Evolutionary conservation across 1,140 invertebrate species (phyloP), one percentile per base, ranked within the genome.

Genomic region (Eumaeus atala): DNA sequence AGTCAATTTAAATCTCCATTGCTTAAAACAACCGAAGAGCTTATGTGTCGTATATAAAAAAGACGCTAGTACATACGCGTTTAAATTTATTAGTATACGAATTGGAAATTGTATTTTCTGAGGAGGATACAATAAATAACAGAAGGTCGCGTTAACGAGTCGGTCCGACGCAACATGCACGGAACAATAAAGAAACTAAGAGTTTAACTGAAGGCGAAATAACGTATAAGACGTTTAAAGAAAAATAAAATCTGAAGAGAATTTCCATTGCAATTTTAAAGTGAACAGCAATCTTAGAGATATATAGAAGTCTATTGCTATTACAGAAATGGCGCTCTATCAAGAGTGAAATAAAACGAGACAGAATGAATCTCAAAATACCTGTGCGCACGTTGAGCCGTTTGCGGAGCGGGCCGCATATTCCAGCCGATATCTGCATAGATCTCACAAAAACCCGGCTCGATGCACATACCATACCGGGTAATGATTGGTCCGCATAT

Each of bases 51-150:
- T 42, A 40, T 50, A 38, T 18, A 53, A 53, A 49, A 47, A 33
- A 54, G 57, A 70, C 59, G 56, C 51, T 57, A 67, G 68, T 66
- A 62, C 66, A 74, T 70, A 65, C 67, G 68, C 65, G 67, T 59
- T 74, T 58, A 72, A 76, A 84, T 81, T 76, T 79, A 84, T 84
- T 73, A 59, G 66, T 62, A 71, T 77, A 76, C 67, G 64, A 77
- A 68, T 76, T 79, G 77, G 74, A 79, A 79, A 84, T 84, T 81
- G 77, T 81, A 75, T 79, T 79, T 81, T 81, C 70, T 76, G 72
- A 76, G 71, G 77, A 79, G 77, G 80, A 84, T 79, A 84, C 77
- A 75, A 84, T 84, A 84, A 84, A 84, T 84, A 79, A 77, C 60
- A 63, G 66, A 81, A 81, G 80, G 76, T 84, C 76, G 79, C 79